Base-by-base conservation (phyloP, 1,140 invertebrate genomes). In the Leptoteleia sp. region DNA sequence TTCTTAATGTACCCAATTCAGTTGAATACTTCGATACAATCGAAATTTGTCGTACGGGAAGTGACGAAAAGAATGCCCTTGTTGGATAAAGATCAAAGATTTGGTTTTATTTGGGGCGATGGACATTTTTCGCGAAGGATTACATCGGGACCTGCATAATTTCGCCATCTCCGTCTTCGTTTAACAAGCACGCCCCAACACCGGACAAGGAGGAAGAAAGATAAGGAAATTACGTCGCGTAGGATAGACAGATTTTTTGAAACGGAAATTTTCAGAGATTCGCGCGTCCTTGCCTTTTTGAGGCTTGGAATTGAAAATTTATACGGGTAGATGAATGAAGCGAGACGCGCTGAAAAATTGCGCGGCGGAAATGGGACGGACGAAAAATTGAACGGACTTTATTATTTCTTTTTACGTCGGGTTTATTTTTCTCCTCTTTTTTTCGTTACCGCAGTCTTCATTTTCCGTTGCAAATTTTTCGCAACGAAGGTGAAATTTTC, bases 131-230 rank as follows among this genome's bases (percentile, higher is more conserved):
- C 35, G 33, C 15, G 3, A 1, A 12, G 47, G 35, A 71, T 71
- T 61, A 71, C 68, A 47, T 57, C 48, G 33, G 61, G 43, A 65
- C 61, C 52, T 75, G 70, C 70, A 65, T 75, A 65, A 65, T 73
- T 64, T 64, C n/a, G 22, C 38, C 31, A 57, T 48, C 40, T 55
- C 15, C 31, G 38, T 72, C 57, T 62, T 3, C 48, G 40, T 62
- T 43, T 62, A 45, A 25, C 43, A 43, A 47, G 25, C 42, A 19
- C 52, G 12, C 11, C 27, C 11, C 37, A n/a, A 8, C 15, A 9
- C 22, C 43, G 54, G 16, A 42, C 31, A 50, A 73, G 27, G 1
- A 37, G 55, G 45, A 61, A 61, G 55, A 61, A 68, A 68, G 72
- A 68, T 55, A 54, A 38, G 72, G 47, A 76, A 76, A 76, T 76